phyloP scores from a whole-genome alignment of 2,888 invertebrate genomes.

The Volucella zonaria region DNA sequence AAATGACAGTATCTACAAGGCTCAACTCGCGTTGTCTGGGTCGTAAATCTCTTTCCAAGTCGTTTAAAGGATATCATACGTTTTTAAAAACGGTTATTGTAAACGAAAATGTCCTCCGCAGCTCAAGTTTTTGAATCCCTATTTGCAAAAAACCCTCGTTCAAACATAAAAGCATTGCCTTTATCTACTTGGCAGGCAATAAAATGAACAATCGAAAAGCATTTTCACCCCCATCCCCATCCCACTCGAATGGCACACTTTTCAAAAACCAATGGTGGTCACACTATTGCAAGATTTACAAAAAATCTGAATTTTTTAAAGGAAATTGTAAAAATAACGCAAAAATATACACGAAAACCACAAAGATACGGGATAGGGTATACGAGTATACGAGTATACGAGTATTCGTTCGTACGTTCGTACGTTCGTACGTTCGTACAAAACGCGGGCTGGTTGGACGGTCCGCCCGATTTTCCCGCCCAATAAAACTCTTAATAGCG shows the following conservation, averaged over 20 bases:
- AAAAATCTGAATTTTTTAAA: constrained; percentile 34
- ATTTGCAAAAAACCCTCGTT: neutral
- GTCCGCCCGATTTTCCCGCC: neutral
- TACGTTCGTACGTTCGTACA: neutral
- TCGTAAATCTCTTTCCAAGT: neutral
- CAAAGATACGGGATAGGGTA: neutral
- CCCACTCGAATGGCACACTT: neutral
- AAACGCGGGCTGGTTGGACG: neutral
- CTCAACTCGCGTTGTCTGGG: neutral
- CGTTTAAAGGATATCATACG: neutral
- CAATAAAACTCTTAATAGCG: constrained; percentile 55
- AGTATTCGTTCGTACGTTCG: neutral
- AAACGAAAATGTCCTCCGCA: constrained; percentile 9
- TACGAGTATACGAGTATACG: no score
- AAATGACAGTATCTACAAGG: no score
- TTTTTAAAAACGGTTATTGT: constrained; percentile 1
- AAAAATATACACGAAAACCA: constrained; percentile 7
- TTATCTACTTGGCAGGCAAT: constrained; percentile 56
- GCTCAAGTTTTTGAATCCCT: neutral
- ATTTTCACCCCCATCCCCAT: neutral
- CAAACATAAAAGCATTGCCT: constrained; percentile 9
- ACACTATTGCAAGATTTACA: constrained; percentile 29
- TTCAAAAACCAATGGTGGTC: constrained; percentile 46
- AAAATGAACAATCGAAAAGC: constrained; percentile 58
- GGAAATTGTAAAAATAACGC: constrained; percentile 13